Base-by-base conservation (phyloP, 2,888 invertebrate genomes). In the Machimus atricapillus region DNA sequence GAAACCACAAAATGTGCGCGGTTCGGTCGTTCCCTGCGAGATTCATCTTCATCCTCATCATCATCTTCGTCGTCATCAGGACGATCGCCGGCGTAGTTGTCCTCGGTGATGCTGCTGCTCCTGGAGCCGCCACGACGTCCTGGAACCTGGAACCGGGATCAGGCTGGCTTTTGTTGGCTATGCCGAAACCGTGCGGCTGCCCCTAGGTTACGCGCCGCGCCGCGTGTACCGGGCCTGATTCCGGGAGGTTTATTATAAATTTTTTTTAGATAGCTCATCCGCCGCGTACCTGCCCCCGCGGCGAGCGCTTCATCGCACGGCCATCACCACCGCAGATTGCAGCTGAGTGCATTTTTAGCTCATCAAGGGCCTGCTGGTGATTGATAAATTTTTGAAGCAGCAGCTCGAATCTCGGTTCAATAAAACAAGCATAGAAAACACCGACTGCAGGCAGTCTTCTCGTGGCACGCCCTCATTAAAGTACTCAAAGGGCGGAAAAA, bases 1-100 rank as follows among this genome's bases (percentile, higher is more conserved):
- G 89, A 89, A 86, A 89, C 89, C 88, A 88, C 88, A 88, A 89
- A 89, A 89, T 89, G 89, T 89, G 88, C 87, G 87, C 27, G 19
- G 14, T 66, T n/a, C 27, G 27, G 19, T 27, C 27, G 27, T 88
- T 89, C 89, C 88, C 87, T 85, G 86, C 76, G 88, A 37, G 86
- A 88, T 85, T 87, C 87, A 82, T 87, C 86, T 27, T 82, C 78
- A 56, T 43, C 78, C 34, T 40, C 12, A 40, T 34, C 76, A n/a
- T 14, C 76, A n/a, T 76, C n/a, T 5, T 14, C 19, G 16, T 74
- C 74, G 31, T 85, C 77, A 56, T 56, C 78, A 76, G 9, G 31
- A 37, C 76, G n/a, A 37, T 76, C 37, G 16, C 74, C 87, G 82
- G 76, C 88, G 86, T 66, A 2, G 76, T 76, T 79, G 79, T 79